Percentiles rank a stretch among this genome's conserved stretches.
phyloP scores from a whole-genome alignment of 64 coral and sea anemone genomes.

The Pocillopora damicornis region DNA sequence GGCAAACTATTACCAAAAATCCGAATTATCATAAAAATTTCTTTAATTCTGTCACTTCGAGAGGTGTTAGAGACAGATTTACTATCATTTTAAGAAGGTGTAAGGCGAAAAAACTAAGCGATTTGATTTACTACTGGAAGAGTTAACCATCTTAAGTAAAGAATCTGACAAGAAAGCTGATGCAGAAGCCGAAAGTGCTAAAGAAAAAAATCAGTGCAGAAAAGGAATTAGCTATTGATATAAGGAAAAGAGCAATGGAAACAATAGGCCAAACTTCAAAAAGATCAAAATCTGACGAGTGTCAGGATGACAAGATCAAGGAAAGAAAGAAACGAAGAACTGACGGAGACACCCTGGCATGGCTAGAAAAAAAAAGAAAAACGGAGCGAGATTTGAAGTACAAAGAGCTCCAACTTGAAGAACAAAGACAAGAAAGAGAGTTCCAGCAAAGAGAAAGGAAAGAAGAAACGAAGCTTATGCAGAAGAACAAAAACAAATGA shows the following conservation, averaged over 20 bases:
- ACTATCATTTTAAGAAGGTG: slow-evolving; percentile 39
- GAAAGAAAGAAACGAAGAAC: not conserved
- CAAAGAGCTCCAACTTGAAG: slow-evolving; percentile 7
- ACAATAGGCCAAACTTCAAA: not conserved
- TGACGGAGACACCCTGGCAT: not conserved
- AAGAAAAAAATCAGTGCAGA: slow-evolving; percentile 2
- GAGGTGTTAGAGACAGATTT: slow-evolving; percentile 53
- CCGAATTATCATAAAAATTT: no score
- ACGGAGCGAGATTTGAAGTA: slow-evolving; percentile 45
- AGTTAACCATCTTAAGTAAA: slow-evolving; percentile 29
- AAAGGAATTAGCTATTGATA: slow-evolving; percentile 15
- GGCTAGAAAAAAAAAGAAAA: slow-evolving; percentile 9
- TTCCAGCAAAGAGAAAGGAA: no score
- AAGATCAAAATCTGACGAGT: no score
- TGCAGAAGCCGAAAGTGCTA: slow-evolving; percentile 34
- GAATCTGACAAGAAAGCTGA: slow-evolving; percentile 19
- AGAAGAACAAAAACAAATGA: no score
- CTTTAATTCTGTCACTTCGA: not conserved
- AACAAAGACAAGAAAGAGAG: not conserved
- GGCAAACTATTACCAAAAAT: slow-evolving; percentile 14
- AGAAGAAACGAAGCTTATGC: no score
- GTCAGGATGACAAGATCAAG: slow-evolving; percentile 23
- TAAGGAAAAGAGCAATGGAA: slow-evolving; percentile 67
- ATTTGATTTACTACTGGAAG: slow-evolving; percentile 47
- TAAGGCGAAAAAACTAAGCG: slow-evolving; percentile 46